Evolutionary conservation across 2,113 vertebrate species (phyloP).

Genomic region (Alces alces): DNA sequence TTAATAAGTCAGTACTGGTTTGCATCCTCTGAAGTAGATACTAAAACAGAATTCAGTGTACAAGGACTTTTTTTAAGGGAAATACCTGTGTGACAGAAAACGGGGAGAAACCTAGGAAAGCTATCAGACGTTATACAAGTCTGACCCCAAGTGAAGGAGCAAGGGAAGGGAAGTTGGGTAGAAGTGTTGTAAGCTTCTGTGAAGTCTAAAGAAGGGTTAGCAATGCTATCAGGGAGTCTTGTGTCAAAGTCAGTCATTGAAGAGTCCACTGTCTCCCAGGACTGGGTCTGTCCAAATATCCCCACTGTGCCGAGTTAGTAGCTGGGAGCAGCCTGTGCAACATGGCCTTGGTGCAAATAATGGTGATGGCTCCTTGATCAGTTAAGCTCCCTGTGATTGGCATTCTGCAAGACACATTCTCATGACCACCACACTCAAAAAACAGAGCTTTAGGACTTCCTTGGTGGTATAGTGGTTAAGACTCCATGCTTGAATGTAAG

Average conservation of each 20-base stretch:
- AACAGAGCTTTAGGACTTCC: background rate
- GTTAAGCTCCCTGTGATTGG: background rate
- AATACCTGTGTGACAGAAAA: background rate
- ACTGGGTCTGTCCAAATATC: background rate
- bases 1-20: background rate
- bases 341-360: background rate
- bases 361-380: too few species aligned
- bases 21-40: background rate
- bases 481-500: background rate
- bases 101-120: background rate
- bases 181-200: background rate
- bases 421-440: background rate
- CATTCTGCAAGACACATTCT: background rate
- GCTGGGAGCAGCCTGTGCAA: background rate
- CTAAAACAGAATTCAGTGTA: background rate
- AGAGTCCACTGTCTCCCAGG: background rate
- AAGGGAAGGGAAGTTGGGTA: background rate
- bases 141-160: background rate
- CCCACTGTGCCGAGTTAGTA: fast-evolving
- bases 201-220: background rate
- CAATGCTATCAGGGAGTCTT: too few species aligned
- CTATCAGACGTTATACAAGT: background rate
- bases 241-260: background rate
- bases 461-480: background rate
- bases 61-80: background rate